Evolutionary conservation across 2,113 vertebrate species (phyloP).

Genomic region (Onychostruthus taczanowskii): DNA sequence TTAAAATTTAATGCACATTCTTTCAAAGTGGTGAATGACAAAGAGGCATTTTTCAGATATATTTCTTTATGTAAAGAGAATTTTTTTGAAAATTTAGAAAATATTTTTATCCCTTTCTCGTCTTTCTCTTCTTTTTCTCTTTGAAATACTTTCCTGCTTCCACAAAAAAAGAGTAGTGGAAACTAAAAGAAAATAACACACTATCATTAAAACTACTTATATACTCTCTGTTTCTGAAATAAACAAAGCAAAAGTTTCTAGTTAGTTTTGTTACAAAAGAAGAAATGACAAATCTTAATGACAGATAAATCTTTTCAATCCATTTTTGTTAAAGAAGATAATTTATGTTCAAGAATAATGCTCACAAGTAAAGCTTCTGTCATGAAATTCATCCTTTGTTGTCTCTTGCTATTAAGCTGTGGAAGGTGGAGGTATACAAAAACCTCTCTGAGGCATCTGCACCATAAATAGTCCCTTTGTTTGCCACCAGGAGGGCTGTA

Average conservation of each 20-base stretch:
- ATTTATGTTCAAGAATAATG: background rate
- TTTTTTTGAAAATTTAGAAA: background rate
- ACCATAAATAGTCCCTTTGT: background rate
- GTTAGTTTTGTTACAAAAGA: background rate
- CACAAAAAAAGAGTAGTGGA: background rate
- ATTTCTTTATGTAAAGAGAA: background rate
- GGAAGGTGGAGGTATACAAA: background rate
- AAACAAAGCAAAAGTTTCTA: background rate
- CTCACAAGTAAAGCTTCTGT: background rate
- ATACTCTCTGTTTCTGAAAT: background rate
- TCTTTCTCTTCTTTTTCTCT: background rate
- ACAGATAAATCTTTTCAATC: background rate
- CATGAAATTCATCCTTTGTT: background rate
- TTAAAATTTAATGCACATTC: background rate
- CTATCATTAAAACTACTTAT: background rate
- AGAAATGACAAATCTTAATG: background rate
- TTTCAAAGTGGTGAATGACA: background rate
- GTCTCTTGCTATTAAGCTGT: background rate
- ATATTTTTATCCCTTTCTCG: background rate
- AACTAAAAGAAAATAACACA: background rate
- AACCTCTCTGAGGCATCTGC: background rate
- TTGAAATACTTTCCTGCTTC: background rate
- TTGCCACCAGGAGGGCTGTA: background rate
- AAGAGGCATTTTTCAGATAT: background rate
- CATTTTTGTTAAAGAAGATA: background rate